Base-by-base conservation (phyloP, 2,888 invertebrate genomes). In the Nomada goodeniana region DNA sequence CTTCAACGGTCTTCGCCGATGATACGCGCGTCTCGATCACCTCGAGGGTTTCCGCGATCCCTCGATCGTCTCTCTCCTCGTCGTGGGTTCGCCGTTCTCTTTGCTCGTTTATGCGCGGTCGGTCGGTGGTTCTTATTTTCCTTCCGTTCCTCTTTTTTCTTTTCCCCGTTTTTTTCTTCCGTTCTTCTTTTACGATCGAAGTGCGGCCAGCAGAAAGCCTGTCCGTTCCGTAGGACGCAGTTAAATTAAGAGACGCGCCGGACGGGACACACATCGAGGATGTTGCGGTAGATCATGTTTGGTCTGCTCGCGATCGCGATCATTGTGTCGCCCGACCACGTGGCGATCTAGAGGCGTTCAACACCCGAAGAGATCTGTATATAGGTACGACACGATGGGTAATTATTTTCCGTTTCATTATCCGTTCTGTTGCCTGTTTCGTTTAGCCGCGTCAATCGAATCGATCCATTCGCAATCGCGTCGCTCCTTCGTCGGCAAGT, bases 21-120 rank as follows among this genome's bases (percentile, higher is more conserved):
- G 82, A 82, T 78, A 78, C 81, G 77, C 70, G 75, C 78, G 80
- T 69, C 77, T 63, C 67, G 78, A 79, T 65, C 74, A 68, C 80
- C 74, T 52, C 64, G 26, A 47, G 67, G 76, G 18, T 50, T 52
- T 36, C 23, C 23, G 52, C 68, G 59, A 55, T 60, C 26, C 42
- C 55, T 69, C 59, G 10, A 52, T 74, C 61, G 29, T 47, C 67
- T 74, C 59, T 74, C 44, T 67, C 59, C 65, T 23, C 65, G 29
- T 13, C 76, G 73, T 26, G 50, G 29, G 9, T 3, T 13, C 57
- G 20, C 18, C 18, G 18, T 15, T 55, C 53, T 67, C 65, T 61
- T 75, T 78, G 18, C 59, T 65, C 52, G 76, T 18, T 60, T 23
- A 13, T 63, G n/a, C 44, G 76, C 36, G 20, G 29, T 53, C 26